Evolutionary conservation across 2,888 invertebrate species (phyloP).

Genomic region (Dicranocentrus wangi): DNA sequence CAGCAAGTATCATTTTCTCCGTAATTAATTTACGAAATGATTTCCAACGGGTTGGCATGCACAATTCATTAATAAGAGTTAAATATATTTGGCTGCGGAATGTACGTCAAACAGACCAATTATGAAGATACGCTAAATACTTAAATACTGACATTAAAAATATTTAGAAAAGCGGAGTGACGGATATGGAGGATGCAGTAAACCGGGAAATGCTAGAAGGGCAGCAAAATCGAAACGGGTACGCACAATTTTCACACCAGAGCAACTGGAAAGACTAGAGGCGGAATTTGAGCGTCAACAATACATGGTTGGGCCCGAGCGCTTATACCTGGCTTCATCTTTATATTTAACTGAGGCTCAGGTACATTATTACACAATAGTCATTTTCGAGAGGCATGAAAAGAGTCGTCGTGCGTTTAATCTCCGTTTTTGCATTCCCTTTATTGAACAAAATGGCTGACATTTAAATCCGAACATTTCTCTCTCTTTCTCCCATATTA

Average conservation of each 20-base stretch:
- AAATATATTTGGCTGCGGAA: no score
- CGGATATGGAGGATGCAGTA: slow-evolving; percentile 15
- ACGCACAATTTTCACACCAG: slow-evolving; percentile 96
- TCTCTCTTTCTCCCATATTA: slow-evolving; percentile 74
- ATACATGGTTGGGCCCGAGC: slow-evolving; percentile 97
- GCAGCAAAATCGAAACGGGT: slow-evolving; percentile 87
- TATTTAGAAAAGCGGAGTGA: slow-evolving; percentile 52
- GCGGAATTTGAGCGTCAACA: slow-evolving; percentile 96
- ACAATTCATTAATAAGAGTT: no score
- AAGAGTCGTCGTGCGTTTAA: no score
- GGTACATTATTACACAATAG: slow-evolving; percentile 76
- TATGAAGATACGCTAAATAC: no score
- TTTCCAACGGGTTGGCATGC: no score
- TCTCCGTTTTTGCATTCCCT: no score
- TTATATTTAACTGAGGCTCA: slow-evolving; percentile 91
- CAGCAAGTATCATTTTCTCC: no score
- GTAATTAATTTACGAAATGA: no score
- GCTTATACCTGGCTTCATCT: slow-evolving; percentile 91
- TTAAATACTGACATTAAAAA: no score
- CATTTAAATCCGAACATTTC: neutral
- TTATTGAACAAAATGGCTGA: no score
- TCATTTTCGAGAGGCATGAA: no score
- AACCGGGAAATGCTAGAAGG: slow-evolving; percentile 68
- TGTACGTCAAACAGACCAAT: no score
- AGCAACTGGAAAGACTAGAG: slow-evolving; percentile 93